Evolutionary conservation across 2,113 vertebrate species (phyloP).

Genomic region (Scomber colias): DNA sequence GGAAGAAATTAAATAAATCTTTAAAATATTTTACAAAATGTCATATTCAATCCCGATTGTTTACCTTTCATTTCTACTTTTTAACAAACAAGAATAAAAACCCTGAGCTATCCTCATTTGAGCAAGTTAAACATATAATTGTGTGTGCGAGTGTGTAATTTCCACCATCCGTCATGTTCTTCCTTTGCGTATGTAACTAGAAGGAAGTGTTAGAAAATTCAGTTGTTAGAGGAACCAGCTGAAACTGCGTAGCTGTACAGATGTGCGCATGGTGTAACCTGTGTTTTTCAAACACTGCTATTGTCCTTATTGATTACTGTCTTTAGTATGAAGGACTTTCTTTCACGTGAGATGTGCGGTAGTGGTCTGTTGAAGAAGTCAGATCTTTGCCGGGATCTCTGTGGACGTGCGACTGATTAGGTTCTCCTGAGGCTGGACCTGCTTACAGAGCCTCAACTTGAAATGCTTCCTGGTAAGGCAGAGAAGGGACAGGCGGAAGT

Average conservation of each 20-base stretch:
- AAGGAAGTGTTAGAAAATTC: not conserved
- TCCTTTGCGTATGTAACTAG: not conserved
- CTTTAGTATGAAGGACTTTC: not conserved
- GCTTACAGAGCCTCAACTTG: slow-evolving; percentile 61
- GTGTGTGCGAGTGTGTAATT: not conserved
- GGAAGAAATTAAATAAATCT: slow-evolving; percentile 5
- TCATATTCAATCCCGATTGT: not conserved
- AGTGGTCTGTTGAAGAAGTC: not conserved
- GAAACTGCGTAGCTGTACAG: not conserved
- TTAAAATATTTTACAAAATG: not conserved
- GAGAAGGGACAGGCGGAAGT: not conserved
- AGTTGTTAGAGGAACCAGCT: not conserved
- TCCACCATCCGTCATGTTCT: not conserved
- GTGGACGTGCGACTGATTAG: slow-evolving; percentile 15
- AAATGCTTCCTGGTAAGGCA: slow-evolving; percentile 75
- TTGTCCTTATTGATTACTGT: not conserved
- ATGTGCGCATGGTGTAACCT: not conserved
- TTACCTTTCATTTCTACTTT: not conserved
- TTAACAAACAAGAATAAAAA: slow-evolving; percentile 9
- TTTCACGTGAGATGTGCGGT: not conserved
- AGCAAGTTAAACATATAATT: not conserved
- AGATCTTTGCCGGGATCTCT: slow-evolving; percentile 1
- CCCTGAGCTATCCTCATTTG: slow-evolving; percentile 41
- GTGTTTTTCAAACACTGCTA: not conserved
- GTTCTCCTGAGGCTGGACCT: slow-evolving; percentile 45